phyloP scores from a whole-genome alignment of 2,797 vertebrate genomes.

The Alcedo quadribrachys region DNA sequence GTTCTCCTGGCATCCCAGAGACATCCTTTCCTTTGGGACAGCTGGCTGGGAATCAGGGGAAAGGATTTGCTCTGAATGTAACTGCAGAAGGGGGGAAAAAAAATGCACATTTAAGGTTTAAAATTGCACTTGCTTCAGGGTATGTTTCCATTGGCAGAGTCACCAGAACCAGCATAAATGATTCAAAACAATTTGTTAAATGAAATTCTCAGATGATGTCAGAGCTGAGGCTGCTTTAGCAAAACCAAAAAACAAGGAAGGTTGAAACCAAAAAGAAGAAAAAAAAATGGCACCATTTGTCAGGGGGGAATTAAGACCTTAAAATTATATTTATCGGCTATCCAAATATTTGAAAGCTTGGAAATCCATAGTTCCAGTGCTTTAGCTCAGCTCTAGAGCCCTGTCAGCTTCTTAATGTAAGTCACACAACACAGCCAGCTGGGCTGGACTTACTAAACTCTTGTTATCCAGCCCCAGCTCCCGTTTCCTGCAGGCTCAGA shows the following conservation, averaged over 20 bases:
- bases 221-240: conserved; percentile 23
- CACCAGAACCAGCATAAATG: neutral
- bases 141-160: conserved; percentile 57
- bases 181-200: conserved; percentile 54
- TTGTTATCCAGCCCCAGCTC: neutral
- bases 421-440: conserved; percentile 7
- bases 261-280: neutral
- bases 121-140: conserved; percentile 46
- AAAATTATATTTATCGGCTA: conserved; percentile 52
- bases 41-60: neutral
- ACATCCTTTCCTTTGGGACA: neutral
- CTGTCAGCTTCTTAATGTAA: conserved; percentile 31
- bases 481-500: neutral
- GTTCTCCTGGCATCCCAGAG: neutral
- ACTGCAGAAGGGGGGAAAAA: neutral
- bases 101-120: neutral
- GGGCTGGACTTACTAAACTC: neutral
- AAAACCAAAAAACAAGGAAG: conserved; percentile 24
- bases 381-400: conserved; percentile 20
- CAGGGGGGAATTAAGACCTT: conserved; percentile 50
- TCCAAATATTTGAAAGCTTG: conserved; percentile 58
- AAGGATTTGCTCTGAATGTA: neutral
- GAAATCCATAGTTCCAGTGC: conserved; percentile 42
- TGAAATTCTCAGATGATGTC: conserved; percentile 58
- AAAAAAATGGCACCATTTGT: neutral